Conservation (phyloP, 2,113 vertebrate genomes). For the Leucopternis melanops region DNA sequence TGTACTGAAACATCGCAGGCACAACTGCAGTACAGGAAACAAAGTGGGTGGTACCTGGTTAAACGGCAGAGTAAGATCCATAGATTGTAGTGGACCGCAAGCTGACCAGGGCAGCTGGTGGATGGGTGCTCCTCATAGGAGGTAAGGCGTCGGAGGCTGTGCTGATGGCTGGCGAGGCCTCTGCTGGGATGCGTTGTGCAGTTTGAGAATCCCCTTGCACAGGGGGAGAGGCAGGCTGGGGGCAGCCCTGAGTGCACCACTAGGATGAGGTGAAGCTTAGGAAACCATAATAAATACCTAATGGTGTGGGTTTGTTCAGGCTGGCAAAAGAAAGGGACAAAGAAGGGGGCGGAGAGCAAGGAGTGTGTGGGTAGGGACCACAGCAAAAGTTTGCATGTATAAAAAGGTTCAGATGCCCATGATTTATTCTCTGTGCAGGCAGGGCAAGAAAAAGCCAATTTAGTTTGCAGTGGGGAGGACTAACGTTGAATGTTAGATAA, state of each 20-base stretch:
- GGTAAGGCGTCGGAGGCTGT: not conserved
- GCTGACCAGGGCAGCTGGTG: not conserved
- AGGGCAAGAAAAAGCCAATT: not conserved
- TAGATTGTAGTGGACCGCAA: no score
- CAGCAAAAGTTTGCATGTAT: not conserved
- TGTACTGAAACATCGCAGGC: not conserved
- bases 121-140: not conserved
- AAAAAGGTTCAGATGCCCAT: not conserved
- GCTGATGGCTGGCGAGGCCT: not conserved
- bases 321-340: not conserved
- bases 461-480: not conserved
- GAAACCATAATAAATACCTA: no score
- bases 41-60: not conserved
- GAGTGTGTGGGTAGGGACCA: not conserved
- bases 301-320: not conserved
- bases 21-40: not conserved
- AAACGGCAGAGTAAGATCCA: not conserved
- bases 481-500: no score
- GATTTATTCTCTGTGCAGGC: not conserved
- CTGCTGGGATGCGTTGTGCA: not conserved
- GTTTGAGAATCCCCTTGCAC: not conserved
- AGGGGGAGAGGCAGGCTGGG: not conserved
- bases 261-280: not conserved
- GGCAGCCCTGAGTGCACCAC: not conserved
- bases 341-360: not conserved